Percentiles rank a stretch among this genome's conserved stretches.
These are phyloP conservation scores for Phortica variegata DNA, from an alignment of 1,140 invertebrate species.

Conservation along the genomic window DNA sequence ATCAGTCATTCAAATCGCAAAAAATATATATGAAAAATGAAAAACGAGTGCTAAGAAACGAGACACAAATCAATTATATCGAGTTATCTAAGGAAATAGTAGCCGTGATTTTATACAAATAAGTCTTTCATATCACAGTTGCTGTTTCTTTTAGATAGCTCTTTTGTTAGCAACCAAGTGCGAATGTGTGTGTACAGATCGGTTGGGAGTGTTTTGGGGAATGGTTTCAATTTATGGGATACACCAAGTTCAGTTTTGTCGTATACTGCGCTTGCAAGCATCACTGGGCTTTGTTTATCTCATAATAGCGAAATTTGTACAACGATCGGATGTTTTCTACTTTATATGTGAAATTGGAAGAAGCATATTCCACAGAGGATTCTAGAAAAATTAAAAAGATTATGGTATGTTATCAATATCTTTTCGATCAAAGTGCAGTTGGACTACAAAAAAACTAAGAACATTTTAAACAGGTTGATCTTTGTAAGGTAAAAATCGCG, in stretches of 20 bases:
- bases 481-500: too few relatives aligned
- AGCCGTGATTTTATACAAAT: slow-evolving; percentile 52
- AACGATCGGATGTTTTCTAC: too few relatives aligned
- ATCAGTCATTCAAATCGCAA: too few relatives aligned
- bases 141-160: slow-evolving; percentile 58
- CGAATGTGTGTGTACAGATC: background rate
- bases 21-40: background rate
- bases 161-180: slow-evolving; percentile 52
- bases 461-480: too few relatives aligned
- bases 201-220: background rate
- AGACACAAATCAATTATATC: slow-evolving; percentile 38
- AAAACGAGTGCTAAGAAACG: slow-evolving; percentile 2
- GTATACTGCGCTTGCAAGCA: slow-evolving; percentile 40
- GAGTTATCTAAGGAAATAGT: slow-evolving; percentile 58
- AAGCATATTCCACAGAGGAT: too few relatives aligned
- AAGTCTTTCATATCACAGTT: slow-evolving; percentile 54
- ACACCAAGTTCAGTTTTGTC: slow-evolving; percentile 60
- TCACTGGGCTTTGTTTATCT: slow-evolving; percentile 67
- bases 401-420: too few relatives aligned
- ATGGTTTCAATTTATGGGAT: slow-evolving; percentile 58
- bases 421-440: too few relatives aligned
- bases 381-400: too few relatives aligned
- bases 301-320: too few relatives aligned
- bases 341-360: too few relatives aligned
- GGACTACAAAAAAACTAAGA: too few relatives aligned